These are phyloP conservation scores for Rana temporaria DNA, from an alignment of 2,113 vertebrate genomes.

Conservation along the genomic window DNA sequence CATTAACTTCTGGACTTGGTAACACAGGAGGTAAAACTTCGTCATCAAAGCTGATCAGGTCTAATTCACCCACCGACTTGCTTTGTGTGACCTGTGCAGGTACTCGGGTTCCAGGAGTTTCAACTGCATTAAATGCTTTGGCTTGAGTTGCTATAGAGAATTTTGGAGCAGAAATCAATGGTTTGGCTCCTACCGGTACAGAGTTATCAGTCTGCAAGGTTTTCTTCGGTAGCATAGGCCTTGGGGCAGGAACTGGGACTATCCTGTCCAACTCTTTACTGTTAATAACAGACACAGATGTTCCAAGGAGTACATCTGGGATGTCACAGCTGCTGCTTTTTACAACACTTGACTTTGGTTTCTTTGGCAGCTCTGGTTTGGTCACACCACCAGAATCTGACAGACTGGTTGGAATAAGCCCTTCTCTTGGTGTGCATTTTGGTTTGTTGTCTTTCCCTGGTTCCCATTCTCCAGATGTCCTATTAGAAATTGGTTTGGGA, in stretches of 20 bases:
- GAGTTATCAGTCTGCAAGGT: conserved; percentile 64
- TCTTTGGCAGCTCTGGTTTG: conserved; percentile 83
- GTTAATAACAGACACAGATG: conserved; percentile 43
- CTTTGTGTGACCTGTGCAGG: conserved; percentile 59
- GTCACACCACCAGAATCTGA: conserved; percentile 61
- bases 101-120: conserved; percentile 61
- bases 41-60: conserved; percentile 83
- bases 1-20: conserved; percentile 59
- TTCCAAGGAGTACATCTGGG: conserved; percentile 63
- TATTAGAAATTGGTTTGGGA: conserved; percentile 72
- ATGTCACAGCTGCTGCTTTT: conserved; percentile 68
- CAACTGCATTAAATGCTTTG: conserved; percentile 67
- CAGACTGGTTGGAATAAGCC: conserved; percentile 57
- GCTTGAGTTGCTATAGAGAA: conserved; percentile 70
- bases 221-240: conserved; percentile 77
- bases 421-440: conserved; percentile 63
- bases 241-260: conserved; percentile 70
- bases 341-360: conserved; percentile 71
- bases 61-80: conserved; percentile 66
- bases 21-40: conserved; percentile 69
- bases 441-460: conserved; percentile 64
- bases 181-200: conserved; percentile 62
- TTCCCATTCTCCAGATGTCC: conserved; percentile 71
- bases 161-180: conserved; percentile 62
- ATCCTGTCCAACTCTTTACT: conserved; percentile 58